A percentile compares a stretch with the other conserved stretches of the same genome.
Evolutionary conservation across 2,888 invertebrate species (phyloP).

Genomic region (Apamea epomidion): DNA sequence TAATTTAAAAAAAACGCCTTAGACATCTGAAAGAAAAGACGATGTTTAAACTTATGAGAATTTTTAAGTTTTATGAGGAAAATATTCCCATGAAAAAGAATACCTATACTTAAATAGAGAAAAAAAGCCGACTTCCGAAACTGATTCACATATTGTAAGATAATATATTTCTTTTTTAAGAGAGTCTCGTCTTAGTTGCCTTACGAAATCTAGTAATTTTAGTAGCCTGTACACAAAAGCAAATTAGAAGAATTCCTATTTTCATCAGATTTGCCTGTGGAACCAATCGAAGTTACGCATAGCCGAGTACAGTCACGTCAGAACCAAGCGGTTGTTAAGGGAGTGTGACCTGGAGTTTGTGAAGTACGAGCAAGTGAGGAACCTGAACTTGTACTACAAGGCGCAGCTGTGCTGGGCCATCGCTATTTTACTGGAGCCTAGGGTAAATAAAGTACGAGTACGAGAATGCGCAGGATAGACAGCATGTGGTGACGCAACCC

Average conservation of each 20-base stretch:
- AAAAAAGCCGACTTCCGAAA: not conserved
- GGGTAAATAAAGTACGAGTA: constrained; percentile 69
- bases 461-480: not conserved
- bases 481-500: not conserved
- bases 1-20: not conserved
- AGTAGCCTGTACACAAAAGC: not conserved
- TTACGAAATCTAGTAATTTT: not conserved
- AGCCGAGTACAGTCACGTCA: constrained; percentile 73
- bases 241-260: not conserved
- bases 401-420: constrained; percentile 87
- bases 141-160: not conserved
- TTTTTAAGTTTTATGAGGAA: not conserved
- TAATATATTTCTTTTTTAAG: not conserved
- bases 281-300: constrained; percentile 70
- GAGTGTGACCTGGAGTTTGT: constrained; percentile 78
- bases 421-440: constrained; percentile 81
- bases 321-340: constrained; percentile 69
- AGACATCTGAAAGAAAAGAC: not conserved
- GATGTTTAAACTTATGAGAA: not conserved
- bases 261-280: constrained; percentile 80
- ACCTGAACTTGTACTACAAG: constrained; percentile 77
- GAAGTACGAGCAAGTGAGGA: constrained; percentile 67
- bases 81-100: not conserved
- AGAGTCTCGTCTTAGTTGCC: not conserved
- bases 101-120: not conserved